Evolutionary conservation across 2,797 vertebrate genomes (phyloP), one percentile per base, ranked within the genome.

Genomic region (Furcifer pardalis): DNA sequence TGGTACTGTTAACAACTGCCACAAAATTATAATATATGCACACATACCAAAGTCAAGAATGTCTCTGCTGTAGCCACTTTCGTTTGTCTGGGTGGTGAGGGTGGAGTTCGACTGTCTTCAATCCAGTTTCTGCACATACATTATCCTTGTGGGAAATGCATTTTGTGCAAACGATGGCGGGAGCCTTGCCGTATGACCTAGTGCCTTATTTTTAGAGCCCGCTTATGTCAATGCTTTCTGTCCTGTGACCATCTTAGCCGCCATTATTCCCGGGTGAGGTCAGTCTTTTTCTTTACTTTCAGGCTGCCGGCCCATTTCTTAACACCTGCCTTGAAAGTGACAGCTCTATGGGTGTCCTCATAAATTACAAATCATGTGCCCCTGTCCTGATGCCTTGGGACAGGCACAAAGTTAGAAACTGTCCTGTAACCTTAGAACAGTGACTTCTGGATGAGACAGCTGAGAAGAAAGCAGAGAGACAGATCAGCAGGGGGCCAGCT

Each of bases 351-450:
- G 97, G 96, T 95, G 96, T 96, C 97, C 96, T 97, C 97, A 97
- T 99, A 98, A 99, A 98, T 98, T 98, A 98, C 88, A 92, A 91
- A 97, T 98, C 98, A 98, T 98, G 97, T 98, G 98, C 97, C 92
- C 93, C 94, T 95, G 91, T 95, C 96, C 96, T 94, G 95, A 92
- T 94, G 94, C 94, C 92, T 95, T 96, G 95, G 95, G 96, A 96
- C 95, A 95, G 87, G 95, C 96, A 96, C 96, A 94, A 97, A 97
- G 97, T 98, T 97, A 98, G 97, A 97, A 96, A 96, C 95, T 95
- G 97, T 93, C 93, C 95, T 97, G 97, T 97, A 98, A 98, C 95
- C 93, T 96, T 96, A 98, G 97, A 95, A 94, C 93, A 13, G 25
- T 89, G 88, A 92, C 95, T 94, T 89, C 92, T 92, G 93, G 93